Conservation (phyloP, 1,140 invertebrate species). For the Monochamus saltuarius region DNA sequence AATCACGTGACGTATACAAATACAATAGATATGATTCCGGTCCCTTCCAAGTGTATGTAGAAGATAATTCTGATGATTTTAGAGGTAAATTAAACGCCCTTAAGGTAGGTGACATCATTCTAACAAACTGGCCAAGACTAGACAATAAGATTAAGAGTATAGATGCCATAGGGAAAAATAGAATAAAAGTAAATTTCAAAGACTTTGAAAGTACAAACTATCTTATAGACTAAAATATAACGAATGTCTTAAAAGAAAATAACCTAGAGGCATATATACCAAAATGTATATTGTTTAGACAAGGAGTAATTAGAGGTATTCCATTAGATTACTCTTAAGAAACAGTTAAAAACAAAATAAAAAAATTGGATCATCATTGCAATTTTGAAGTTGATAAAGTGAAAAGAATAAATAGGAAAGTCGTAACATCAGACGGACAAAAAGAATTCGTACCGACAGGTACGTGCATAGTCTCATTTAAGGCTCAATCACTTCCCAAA, state of each 20-base stretch:
- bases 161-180: constrained; percentile 5
- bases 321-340: background rate
- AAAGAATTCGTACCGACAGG: too few relatives aligned
- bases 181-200: constrained; percentile 3
- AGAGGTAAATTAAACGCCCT: background rate
- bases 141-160: background rate
- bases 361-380: background rate
- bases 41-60: too few relatives aligned
- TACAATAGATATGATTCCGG: too few relatives aligned
- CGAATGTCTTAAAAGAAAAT: background rate
- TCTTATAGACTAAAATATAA: background rate
- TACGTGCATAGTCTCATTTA: too few relatives aligned
- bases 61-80: background rate
- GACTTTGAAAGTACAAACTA: background rate
- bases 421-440: background rate
- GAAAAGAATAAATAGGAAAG: background rate
- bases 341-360: background rate
- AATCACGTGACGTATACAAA: too few relatives aligned
- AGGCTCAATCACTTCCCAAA: too few relatives aligned
- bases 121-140: background rate
- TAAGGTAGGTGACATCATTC: background rate
- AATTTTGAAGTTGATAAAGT: constrained; percentile 2
- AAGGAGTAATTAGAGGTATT: background rate
- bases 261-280: constrained; percentile 1
- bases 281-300: background rate